Percentiles rank a stretch among this genome's conserved stretches.
Conservation (phyloP, 1,140 invertebrate genomes). For the Thereuonema tuberculata region DNA sequence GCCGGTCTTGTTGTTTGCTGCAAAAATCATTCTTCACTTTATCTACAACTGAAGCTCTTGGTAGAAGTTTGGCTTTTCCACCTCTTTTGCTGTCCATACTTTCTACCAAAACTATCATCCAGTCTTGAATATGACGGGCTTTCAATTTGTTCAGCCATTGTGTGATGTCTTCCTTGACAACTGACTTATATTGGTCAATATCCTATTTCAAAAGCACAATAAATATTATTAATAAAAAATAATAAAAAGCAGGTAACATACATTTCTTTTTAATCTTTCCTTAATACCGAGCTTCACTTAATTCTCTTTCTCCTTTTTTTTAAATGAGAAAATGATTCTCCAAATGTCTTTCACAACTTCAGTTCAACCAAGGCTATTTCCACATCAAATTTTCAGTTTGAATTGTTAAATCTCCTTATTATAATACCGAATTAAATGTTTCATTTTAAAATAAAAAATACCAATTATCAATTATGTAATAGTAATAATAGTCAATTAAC, state of each 20-base stretch:
- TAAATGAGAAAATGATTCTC: not conserved
- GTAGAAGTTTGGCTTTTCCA: conserved; percentile 71
- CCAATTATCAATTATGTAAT: too few species aligned
- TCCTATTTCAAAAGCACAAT: conserved; percentile 44
- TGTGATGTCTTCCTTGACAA: conserved; percentile 72
- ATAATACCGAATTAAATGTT: too few species aligned
- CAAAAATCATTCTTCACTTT: conserved; percentile 90
- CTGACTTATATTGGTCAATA: conserved; percentile 75
- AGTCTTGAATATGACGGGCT: conserved; percentile 63
- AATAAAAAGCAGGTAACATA: not conserved
- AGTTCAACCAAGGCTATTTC: too few species aligned
- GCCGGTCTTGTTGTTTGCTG: conserved; percentile 69
- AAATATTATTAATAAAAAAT: not conserved
- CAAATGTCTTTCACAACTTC: not conserved
- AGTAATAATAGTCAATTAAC: too few species aligned
- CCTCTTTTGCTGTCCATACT: conserved; percentile 73
- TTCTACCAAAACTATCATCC: conserved; percentile 87
- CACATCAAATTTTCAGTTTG: too few species aligned
- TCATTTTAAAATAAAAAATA: too few species aligned
- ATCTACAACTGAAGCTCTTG: conserved; percentile 81
- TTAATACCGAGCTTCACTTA: not conserved
- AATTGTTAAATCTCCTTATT: too few species aligned
- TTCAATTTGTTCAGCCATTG: conserved; percentile 66
- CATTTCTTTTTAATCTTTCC: not conserved
- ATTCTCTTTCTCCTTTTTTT: not conserved